Evolutionary conservation across 2,888 invertebrate species (phyloP).

Genomic region (Sarcophaga rosellei): DNA sequence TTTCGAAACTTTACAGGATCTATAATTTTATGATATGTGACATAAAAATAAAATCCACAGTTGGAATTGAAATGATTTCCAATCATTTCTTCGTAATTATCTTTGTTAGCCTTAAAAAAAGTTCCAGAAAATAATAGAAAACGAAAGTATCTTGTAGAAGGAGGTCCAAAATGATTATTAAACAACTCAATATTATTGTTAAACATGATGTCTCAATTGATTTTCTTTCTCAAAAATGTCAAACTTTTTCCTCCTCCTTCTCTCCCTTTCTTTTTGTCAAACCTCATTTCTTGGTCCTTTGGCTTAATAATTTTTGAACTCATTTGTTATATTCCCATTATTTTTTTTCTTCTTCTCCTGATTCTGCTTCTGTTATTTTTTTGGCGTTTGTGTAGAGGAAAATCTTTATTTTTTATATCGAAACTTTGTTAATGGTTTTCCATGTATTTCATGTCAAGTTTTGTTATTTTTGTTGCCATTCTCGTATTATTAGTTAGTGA

Average conservation of each 20-base stretch:
- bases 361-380: neutral
- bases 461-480: constrained; percentile 25
- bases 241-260: constrained; percentile 38
- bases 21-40: constrained; percentile 51
- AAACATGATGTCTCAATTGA: constrained; percentile 64
- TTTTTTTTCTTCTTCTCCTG: neutral
- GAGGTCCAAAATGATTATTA: constrained; percentile 16
- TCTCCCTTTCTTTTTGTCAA: too few relatives aligned
- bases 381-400: neutral
- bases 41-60: constrained; percentile 51
- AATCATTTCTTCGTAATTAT: constrained; percentile 46
- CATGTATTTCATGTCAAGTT: constrained; percentile 5
- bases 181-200: constrained; percentile 55
- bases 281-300: neutral
- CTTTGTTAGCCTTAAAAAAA: constrained; percentile 22
- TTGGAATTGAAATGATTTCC: neutral
- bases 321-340: constrained; percentile 14
- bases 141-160: neutral
- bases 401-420: neutral
- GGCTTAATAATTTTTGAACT: neutral
- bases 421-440: constrained; percentile 51
- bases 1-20: neutral
- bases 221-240: constrained; percentile 60
- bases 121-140: neutral
- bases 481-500: constrained; percentile 52